Evolutionary conservation across 2,888 invertebrate species (phyloP), one percentile per base, ranked within the genome.

Genomic region (Trachelus tabidus): DNA sequence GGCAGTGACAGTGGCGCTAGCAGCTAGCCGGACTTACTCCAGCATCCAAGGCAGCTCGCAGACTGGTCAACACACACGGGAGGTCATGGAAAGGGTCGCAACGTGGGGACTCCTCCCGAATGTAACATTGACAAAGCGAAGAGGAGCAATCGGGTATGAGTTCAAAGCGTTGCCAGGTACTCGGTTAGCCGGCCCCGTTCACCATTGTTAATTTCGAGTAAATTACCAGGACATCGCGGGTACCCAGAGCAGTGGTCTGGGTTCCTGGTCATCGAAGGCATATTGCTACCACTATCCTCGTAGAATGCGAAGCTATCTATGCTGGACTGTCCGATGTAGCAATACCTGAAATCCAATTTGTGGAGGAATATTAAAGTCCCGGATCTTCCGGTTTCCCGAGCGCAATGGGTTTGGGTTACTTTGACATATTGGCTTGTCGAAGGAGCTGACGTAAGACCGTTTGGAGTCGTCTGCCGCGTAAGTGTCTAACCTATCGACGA

Each of bases 391-490:
- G 56, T 23, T 9, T 56, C 9, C 23, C 9, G 56, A 9, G 23
- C 23, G 56, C 23, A 2, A 56, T 56, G 23, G 56, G 34, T 68
- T 77, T 74, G 75, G 79, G 78, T 80, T 80, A 76, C 68, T 75
- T 78, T 84, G 85, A 85, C 84, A 75, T 84, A 85, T 84, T 81
- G 82, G 80, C 78, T 85, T 73, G 78, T 79, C 77, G 74, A 40
- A 77, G 80, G 73, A 79, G 56, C 78, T 79, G 80, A 83, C 78
- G 56, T 56, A 56, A 56, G 56, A 56, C 56, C 56, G 56, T 23
- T 56, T 56, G 6, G 23, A 56, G 9, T 23, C 56, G 23, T 23
- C 56, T 23, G 56, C 56, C 56, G 23, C 56, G 9, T 23, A 56
- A 56, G 56, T 56, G 56, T 56, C 56, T 23, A 23, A 56, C 56